Conservation (phyloP, 2,888 invertebrate species). For the Sialis lutaria region DNA sequence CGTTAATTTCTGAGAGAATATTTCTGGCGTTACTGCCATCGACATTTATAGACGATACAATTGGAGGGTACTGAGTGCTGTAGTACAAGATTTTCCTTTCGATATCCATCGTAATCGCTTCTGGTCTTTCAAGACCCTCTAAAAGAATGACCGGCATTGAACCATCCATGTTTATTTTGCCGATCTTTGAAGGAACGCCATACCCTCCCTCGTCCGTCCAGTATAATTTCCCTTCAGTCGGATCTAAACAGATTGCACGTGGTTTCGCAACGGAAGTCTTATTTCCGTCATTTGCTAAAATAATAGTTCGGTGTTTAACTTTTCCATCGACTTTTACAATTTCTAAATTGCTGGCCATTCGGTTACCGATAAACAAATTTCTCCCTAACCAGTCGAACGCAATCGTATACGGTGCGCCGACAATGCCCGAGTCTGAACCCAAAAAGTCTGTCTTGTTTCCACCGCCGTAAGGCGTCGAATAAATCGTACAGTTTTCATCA, state of each 20-base stretch:
- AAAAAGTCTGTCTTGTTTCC: slow-evolving; percentile 72
- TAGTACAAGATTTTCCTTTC: slow-evolving; percentile 75
- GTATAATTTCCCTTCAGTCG: slow-evolving; percentile 83
- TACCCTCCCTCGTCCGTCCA: slow-evolving; percentile 94
- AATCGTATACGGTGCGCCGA: slow-evolving; percentile 78
- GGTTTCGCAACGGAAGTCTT: slow-evolving; percentile 75
- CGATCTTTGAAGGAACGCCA: slow-evolving; percentile 78
- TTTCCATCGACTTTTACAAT: slow-evolving; percentile 74
- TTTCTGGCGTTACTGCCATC: slow-evolving; percentile 52
- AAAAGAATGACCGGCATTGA: slow-evolving; percentile 55
- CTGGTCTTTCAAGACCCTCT: slow-evolving; percentile 53
- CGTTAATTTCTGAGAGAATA: slow-evolving; percentile 48
- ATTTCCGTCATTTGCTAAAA: slow-evolving; percentile 80
- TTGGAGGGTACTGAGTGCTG: slow-evolving; percentile 60
- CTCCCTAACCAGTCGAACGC: slow-evolving; percentile 96
- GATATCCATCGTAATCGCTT: slow-evolving; percentile 72
- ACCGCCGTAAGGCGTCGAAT: slow-evolving; percentile 66
- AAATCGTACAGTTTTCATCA: slow-evolving; percentile 69
- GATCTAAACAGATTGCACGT: slow-evolving; percentile 74
- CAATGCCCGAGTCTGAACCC: slow-evolving; percentile 66
- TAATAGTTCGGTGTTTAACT: slow-evolving; percentile 62
- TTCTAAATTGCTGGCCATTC: slow-evolving; percentile 79
- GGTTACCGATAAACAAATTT: slow-evolving; percentile 85
- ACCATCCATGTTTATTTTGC: slow-evolving; percentile 88
- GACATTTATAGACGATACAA: slow-evolving; percentile 50